A percentile compares a stretch with the other conserved stretches of the same genome.
Evolutionary conservation across 2,797 vertebrate species (phyloP).

Genomic region (Allobates femoralis): DNA sequence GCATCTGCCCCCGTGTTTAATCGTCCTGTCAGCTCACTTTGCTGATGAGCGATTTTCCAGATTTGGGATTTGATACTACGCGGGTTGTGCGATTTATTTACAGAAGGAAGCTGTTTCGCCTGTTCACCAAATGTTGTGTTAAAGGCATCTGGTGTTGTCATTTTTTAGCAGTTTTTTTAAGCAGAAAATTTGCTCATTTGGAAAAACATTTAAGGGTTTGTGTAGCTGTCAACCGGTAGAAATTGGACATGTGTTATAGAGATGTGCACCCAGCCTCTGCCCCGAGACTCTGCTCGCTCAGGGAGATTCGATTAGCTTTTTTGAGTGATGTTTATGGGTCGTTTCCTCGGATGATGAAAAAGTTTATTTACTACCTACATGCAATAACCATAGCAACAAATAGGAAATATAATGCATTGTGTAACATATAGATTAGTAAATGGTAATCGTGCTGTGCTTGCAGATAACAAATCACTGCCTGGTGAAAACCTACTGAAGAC

Average conservation of each 20-base stretch:
- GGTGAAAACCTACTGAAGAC: too few relatives aligned
- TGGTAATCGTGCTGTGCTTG: background rate
- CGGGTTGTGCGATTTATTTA: conserved; percentile 63
- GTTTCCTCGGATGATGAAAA: background rate
- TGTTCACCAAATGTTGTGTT: conserved; percentile 59
- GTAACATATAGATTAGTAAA: background rate
- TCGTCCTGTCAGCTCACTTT: conserved; percentile 54
- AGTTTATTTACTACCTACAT: background rate
- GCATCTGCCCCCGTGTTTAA: conserved; percentile 38
- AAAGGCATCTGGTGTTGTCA: conserved; percentile 42
- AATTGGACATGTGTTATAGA: conserved; percentile 4
- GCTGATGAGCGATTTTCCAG: conserved; percentile 57
- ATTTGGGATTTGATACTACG: conserved; percentile 58
- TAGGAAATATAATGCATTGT: background rate
- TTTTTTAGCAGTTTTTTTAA: conserved; percentile 15
- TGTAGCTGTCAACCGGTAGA: conserved; percentile 13
- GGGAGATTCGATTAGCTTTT: background rate
- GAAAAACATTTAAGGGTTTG: conserved; percentile 45
- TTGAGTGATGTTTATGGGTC: background rate
- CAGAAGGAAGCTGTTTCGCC: conserved; percentile 59
- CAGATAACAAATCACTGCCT: background rate
- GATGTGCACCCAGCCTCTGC: background rate
- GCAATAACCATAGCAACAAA: background rate
- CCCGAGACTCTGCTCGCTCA: background rate
- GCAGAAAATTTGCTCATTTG: conserved; percentile 57